A percentile compares a stretch with the other conserved stretches of the same genome.
Conservation (phyloP, 2,797 vertebrate species). For the Peromyscus attwateri region DNA sequence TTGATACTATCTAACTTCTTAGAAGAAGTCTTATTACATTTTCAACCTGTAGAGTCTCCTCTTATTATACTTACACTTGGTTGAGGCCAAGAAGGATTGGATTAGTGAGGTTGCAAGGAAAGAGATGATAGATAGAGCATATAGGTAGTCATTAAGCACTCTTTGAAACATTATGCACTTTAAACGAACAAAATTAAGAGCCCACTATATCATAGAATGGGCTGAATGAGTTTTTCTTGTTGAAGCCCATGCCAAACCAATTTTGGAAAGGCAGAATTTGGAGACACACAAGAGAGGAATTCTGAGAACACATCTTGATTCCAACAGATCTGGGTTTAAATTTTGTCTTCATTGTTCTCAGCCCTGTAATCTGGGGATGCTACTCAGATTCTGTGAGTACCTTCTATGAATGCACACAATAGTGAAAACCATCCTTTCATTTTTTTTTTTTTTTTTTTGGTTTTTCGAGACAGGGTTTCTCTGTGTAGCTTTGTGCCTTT, state of each 20-base stretch:
- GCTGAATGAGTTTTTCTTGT: conserved; percentile 7
- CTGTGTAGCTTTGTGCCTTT: too few relatives aligned
- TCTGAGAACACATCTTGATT: not conserved
- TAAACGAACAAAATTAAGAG: not conserved
- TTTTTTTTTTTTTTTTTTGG: too few relatives aligned
- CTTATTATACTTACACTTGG: not conserved
- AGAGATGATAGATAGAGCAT: not conserved
- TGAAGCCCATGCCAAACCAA: not conserved
- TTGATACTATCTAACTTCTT: not conserved
- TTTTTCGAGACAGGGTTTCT: too few relatives aligned
- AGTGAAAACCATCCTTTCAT: not conserved
- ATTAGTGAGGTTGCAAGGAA: not conserved
- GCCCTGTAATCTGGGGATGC: not conserved
- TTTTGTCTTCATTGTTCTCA: not conserved
- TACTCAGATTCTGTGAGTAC: not conserved
- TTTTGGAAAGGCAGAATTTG: conserved; percentile 61
- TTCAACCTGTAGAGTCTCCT: not conserved
- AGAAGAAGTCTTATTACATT: not conserved
- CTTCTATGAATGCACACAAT: not conserved
- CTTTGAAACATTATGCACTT: not conserved
- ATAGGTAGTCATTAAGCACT: not conserved
- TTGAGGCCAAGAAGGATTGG: not conserved
- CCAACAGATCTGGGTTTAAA: not conserved
- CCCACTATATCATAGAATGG: not conserved
- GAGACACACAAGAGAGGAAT: not conserved